phyloP scores from a whole-genome alignment of 1,140 invertebrate genomes.

The Neotoxoptera formosana region DNA sequence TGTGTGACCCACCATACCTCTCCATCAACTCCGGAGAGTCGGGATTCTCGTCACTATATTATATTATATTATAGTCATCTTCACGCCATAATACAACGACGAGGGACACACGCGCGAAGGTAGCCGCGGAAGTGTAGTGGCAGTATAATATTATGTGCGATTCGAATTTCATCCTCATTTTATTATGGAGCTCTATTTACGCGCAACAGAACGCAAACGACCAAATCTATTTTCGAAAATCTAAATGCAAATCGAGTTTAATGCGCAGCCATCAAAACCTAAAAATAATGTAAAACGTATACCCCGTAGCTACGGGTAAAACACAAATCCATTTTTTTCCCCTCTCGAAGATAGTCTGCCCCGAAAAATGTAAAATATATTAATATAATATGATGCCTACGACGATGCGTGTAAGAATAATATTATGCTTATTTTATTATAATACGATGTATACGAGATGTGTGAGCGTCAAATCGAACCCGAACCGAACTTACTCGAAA shows the following conservation, averaged over 20 bases:
- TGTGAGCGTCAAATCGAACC: background rate
- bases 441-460: background rate
- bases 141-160: background rate
- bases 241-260: background rate
- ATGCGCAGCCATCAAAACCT: background rate
- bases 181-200: background rate
- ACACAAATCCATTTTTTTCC: background rate
- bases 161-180: background rate
- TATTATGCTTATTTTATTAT: too few relatives aligned
- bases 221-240: conserved; percentile 8
- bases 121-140: background rate
- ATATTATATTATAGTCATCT: too few relatives aligned
- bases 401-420: background rate
- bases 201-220: background rate
- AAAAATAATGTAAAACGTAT: conserved; percentile 18
- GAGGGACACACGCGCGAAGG: background rate
- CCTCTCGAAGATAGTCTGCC: background rate
- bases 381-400: background rate
- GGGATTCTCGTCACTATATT: background rate
- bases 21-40: background rate
- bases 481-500: background rate
- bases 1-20: background rate
- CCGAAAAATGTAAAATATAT: background rate
- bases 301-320: background rate
- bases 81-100: background rate